Evolutionary conservation across 2,797 vertebrate species (phyloP).

Genomic region (Gorsachius magnificus): DNA sequence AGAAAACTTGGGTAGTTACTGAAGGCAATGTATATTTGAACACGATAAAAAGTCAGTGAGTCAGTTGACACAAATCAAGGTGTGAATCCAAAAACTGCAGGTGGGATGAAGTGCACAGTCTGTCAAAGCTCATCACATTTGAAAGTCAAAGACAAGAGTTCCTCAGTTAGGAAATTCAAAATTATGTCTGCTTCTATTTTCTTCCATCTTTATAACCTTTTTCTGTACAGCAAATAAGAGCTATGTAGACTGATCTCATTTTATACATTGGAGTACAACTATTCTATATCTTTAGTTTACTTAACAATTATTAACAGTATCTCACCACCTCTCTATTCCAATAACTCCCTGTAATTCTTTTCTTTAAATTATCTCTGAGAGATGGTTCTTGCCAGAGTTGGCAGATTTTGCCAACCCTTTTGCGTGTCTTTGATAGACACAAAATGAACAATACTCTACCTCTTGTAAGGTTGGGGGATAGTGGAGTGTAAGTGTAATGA

Average conservation of each 20-base stretch:
- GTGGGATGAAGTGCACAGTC: conserved; percentile 51
- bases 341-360: not conserved
- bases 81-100: conserved; percentile 59
- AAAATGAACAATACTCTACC: not conserved
- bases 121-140: conserved; percentile 51
- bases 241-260: not conserved
- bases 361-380: not conserved
- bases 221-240: not conserved
- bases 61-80: conserved; percentile 71
- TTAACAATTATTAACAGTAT: not conserved
- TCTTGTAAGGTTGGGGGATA: not conserved
- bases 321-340: not conserved
- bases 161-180: not conserved
- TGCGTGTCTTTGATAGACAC: not conserved
- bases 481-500: no score
- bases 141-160: conserved; percentile 53
- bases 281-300: not conserved
- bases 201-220: not conserved
- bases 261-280: not conserved
- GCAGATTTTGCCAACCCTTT: not conserved
- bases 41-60: conserved; percentile 71
- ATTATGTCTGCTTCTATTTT: not conserved
- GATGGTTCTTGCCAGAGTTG: not conserved
- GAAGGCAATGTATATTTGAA: conserved; percentile 66
- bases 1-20: conserved; percentile 69